A percentile compares a stretch with the other conserved stretches of the same genome.
phyloP scores from a whole-genome alignment of 2,888 invertebrate species.

The Drosophila colorata region DNA sequence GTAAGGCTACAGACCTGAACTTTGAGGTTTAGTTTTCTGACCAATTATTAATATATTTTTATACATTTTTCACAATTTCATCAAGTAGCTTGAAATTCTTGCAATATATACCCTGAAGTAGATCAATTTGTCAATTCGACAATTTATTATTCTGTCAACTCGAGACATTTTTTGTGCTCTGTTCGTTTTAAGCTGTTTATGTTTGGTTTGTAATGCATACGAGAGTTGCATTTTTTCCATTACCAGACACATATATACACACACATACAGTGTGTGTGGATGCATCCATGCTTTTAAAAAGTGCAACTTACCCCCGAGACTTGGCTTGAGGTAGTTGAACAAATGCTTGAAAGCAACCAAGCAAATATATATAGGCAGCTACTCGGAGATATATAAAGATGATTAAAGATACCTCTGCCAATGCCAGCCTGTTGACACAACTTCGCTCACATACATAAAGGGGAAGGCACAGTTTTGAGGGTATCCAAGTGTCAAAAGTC shows the following conservation, averaged over 20 bases:
- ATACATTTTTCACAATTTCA: background rate
- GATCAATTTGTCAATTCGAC: constrained; percentile 18
- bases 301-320: constrained; percentile 26
- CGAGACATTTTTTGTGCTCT: constrained; percentile 9
- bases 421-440: constrained; percentile 45
- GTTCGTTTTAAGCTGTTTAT: constrained; percentile 67
- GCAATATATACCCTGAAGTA: background rate
- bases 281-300: constrained; percentile 10
- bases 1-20: no score
- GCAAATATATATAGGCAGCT: constrained; percentile 49
- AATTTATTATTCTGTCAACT: constrained; percentile 13
- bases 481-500: constrained; percentile 63
- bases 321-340: constrained; percentile 32
- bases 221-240: constrained; percentile 44
- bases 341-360: constrained; percentile 45
- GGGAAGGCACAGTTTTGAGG: constrained; percentile 15
- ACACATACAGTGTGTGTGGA: constrained; percentile 16
- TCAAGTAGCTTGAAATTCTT: background rate
- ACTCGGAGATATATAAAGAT: constrained; percentile 24
- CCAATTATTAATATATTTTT: constrained; percentile 1
- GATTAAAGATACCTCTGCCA: constrained; percentile 32
- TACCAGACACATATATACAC: constrained; percentile 15
- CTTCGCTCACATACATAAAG: constrained; percentile 10
- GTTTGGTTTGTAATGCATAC: constrained; percentile 61
- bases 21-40: background rate